Evolutionary conservation across 2,797 vertebrate species (phyloP).

Genomic region (Centroberyx gerrardi): DNA sequence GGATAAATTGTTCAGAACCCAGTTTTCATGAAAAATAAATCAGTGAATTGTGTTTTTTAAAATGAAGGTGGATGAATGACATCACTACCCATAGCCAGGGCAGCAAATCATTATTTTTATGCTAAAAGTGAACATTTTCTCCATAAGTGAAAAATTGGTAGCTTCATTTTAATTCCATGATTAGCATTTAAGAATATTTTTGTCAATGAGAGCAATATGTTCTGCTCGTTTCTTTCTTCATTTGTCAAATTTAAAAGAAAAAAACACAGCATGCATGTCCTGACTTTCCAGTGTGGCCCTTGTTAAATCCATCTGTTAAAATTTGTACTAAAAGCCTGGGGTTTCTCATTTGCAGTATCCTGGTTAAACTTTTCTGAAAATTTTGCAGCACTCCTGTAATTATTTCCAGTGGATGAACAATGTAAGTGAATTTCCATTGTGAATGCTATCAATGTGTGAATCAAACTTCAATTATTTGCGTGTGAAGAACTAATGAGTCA

Average conservation of each 20-base stretch:
- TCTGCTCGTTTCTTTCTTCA: background rate
- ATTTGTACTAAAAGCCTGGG: background rate
- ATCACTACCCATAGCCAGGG: no score
- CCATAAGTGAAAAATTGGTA: no score
- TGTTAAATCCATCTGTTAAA: background rate
- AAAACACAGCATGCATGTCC: background rate
- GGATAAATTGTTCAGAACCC: no score
- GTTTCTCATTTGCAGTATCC: background rate
- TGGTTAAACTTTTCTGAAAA: background rate
- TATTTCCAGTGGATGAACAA: background rate
- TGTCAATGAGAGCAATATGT: background rate
- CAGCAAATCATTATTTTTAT: no score
- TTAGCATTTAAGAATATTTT: no score
- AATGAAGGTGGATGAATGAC: no score
- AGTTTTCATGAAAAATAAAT: no score
- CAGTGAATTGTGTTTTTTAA: no score
- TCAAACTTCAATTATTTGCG: slow-evolving; percentile 22
- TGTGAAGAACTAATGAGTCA: slow-evolving; percentile 34
- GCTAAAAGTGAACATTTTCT: no score
- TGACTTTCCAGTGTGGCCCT: background rate
- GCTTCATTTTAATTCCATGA: no score
- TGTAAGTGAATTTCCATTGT: background rate
- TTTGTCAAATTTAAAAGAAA: background rate
- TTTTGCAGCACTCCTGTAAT: background rate
- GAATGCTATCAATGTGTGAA: background rate